These are phyloP conservation scores for Scolanthus callimorphus DNA, from an alignment of 92 coral and sea anemone species.

Conservation along the genomic window DNA sequence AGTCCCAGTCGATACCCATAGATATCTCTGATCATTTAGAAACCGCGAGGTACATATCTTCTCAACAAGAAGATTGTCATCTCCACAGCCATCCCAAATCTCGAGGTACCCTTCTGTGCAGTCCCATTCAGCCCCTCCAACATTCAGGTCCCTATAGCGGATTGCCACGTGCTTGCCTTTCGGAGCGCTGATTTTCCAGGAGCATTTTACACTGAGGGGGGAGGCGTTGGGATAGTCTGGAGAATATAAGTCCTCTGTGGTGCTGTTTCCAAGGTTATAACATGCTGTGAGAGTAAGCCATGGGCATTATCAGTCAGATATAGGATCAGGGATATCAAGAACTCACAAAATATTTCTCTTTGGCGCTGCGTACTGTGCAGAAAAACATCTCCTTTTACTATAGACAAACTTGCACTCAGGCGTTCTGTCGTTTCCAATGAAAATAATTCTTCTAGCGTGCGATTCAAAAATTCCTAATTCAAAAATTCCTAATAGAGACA, in stretches of 20 bases:
- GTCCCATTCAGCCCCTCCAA: slow-evolving; percentile 56
- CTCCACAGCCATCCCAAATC: slow-evolving; percentile 71
- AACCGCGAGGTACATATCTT: slow-evolving; percentile 35
- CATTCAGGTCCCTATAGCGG: slow-evolving; percentile 16
- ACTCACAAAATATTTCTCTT: too few species aligned
- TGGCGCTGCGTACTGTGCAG: too few species aligned
- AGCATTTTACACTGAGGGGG: slow-evolving; percentile 21
- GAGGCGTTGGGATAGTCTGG: slow-evolving; percentile 47
- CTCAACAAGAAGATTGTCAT: slow-evolving; percentile 57
- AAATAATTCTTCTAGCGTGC: too few species aligned
- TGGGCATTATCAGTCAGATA: too few species aligned
- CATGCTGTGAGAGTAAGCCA: slow-evolving; percentile 8
- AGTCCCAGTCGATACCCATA: slow-evolving; percentile 69
- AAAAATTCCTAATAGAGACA: too few species aligned
- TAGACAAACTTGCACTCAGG: too few species aligned
- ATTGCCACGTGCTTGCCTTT: slow-evolving; percentile 36
- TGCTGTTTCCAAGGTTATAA: slow-evolving; percentile 8
- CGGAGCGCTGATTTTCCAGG: slow-evolving; percentile 47
- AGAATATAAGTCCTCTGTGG: slow-evolving; percentile 29
- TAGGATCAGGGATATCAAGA: too few species aligned
- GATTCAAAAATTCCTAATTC: too few species aligned
- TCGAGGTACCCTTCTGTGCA: slow-evolving; percentile 48
- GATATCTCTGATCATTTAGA: slow-evolving; percentile 17
- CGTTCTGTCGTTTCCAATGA: too few species aligned
- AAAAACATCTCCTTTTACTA: too few species aligned